Evolutionary conservation across 1,140 invertebrate genomes (phyloP).

Genomic region (Diabrotica undecimpunctata): DNA sequence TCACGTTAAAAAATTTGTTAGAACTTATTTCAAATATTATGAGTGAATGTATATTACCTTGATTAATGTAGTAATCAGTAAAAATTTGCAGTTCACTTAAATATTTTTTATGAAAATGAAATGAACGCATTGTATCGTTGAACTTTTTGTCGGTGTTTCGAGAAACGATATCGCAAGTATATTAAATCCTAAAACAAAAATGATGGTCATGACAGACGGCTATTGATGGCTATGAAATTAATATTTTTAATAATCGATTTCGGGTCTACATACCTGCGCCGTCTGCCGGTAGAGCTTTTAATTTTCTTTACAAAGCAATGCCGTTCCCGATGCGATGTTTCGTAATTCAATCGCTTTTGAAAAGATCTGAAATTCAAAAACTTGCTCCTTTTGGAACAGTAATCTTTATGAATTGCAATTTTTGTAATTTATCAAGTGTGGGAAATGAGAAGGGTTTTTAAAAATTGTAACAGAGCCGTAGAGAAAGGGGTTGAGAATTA

Average conservation of each 20-base stretch:
- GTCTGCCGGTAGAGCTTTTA: constrained; percentile 9
- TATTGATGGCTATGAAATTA: constrained; percentile 35
- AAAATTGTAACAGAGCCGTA: no score
- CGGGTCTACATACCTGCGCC: constrained; percentile 19
- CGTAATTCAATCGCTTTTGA: neutral
- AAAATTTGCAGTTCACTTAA: no score
- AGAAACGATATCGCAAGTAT: constrained; percentile 20
- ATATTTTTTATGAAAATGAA: no score
- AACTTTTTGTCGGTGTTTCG: constrained; percentile 24
- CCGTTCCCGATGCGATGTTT: neutral
- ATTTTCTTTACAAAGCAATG: constrained; percentile 16
- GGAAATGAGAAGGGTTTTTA: no score
- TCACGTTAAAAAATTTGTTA: no score
- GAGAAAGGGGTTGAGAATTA: no score
- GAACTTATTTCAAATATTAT: no score
- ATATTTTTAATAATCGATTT: constrained; percentile 38
- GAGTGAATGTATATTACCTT: no score
- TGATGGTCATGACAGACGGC: constrained; percentile 26
- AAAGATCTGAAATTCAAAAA: neutral
- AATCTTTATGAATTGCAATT: neutral
- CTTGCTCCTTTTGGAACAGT: neutral
- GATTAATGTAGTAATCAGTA: no score
- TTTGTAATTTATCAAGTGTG: no score
- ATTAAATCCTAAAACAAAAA: constrained; percentile 27
- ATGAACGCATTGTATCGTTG: no score